These are phyloP conservation scores for Cecropterus lyciades DNA, from an alignment of 1,140 invertebrate species.

Conservation along the genomic window DNA sequence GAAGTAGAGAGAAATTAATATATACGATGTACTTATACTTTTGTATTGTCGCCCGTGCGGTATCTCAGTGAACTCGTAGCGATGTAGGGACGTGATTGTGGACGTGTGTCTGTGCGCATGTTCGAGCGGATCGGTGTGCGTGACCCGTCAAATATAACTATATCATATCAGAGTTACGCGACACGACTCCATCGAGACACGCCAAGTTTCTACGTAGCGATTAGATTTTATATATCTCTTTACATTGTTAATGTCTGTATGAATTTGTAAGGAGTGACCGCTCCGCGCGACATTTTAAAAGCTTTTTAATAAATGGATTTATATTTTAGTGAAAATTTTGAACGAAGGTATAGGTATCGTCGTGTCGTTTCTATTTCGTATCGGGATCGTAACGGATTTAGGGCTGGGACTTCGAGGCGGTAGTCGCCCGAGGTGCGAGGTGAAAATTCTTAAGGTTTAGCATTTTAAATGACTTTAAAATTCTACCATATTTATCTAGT, in stretches of 20 bases:
- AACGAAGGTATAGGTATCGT: not conserved
- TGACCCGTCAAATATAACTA: not conserved
- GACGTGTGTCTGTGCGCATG: no score
- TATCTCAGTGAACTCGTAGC: no score
- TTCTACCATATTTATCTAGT: constrained; percentile 18
- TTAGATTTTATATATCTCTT: constrained; percentile 27
- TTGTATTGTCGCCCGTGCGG: constrained; percentile 5
- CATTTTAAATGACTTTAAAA: constrained; percentile 18
- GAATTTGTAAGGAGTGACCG: not conserved
- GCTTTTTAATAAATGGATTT: constrained; percentile 22
- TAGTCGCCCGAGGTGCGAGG: not conserved
- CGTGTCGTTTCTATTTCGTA: constrained; percentile 5
- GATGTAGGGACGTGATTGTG: no score
- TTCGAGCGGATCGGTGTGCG: no score
- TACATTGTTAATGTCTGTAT: constrained; percentile 21
- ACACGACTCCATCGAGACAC: not conserved
- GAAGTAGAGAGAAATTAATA: constrained; percentile 14
- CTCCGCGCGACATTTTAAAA: constrained; percentile 7
- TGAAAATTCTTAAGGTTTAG: not conserved
- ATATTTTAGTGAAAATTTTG: constrained; percentile 25
- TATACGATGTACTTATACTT: constrained; percentile 3
- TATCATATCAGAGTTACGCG: constrained; percentile 28
- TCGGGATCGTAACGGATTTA: constrained; percentile 15
- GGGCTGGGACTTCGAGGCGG: not conserved
- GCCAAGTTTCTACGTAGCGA: constrained; percentile 20